These are phyloP conservation scores for Scomber colias DNA, from an alignment of 2,113 vertebrate genomes.

Conservation along the genomic window DNA sequence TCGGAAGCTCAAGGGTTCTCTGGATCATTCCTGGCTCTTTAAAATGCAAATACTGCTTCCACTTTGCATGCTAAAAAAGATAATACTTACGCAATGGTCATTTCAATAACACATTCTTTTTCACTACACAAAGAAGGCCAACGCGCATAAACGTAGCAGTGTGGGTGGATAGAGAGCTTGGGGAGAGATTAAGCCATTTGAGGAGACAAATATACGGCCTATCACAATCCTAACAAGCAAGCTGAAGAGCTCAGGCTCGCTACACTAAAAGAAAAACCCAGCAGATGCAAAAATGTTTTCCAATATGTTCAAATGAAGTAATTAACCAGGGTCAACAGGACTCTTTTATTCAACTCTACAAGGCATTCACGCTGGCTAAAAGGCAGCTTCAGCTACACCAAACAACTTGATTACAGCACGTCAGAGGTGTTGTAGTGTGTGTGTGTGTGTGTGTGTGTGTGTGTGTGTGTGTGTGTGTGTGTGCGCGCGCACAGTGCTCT, in stretches of 20 bases:
- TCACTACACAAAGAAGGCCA: conserved; percentile 59
- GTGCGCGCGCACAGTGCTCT: not conserved
- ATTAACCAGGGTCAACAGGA: conserved; percentile 49
- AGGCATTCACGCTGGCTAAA: conserved; percentile 56
- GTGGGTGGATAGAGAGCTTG: conserved; percentile 66
- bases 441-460: not conserved
- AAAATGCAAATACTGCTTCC: conserved; percentile 70
- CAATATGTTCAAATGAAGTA: conserved; percentile 46
- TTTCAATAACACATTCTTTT: conserved; percentile 68
- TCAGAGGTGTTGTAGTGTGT: conserved; percentile 50
- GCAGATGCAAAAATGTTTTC: conserved; percentile 58
- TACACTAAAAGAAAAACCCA: conserved; percentile 31
- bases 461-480: too few species aligned
- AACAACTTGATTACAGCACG: conserved; percentile 67
- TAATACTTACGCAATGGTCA: conserved; percentile 67
- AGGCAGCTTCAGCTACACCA: conserved; percentile 47
- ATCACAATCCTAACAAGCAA: conserved; percentile 37
- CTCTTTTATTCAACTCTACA: conserved; percentile 62
- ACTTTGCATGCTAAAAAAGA: conserved; percentile 60
- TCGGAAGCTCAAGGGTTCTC: conserved; percentile 50
- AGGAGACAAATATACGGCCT: conserved; percentile 45
- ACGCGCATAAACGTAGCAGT: conserved; percentile 40
- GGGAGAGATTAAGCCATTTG: conserved; percentile 56
- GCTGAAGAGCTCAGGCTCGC: conserved; percentile 24
- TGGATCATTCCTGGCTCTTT: conserved; percentile 63